Evolutionary conservation across 2,113 vertebrate species (phyloP).

Genomic region (Myotis davidii): DNA sequence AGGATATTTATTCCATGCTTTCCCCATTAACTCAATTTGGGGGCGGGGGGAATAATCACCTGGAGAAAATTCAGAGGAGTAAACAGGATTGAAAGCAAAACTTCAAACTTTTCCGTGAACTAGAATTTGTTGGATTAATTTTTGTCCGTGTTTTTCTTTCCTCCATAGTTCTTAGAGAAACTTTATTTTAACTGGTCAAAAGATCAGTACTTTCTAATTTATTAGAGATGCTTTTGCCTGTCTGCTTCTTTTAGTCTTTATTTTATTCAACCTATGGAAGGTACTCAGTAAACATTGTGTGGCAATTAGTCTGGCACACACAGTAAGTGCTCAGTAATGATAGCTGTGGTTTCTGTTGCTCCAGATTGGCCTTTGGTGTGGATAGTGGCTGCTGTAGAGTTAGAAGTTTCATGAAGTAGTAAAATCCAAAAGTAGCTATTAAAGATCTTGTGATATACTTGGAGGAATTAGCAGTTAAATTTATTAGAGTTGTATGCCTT

Average conservation of each 20-base stretch:
- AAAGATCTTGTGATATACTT: not conserved
- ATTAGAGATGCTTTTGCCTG: not conserved
- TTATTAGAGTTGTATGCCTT: not conserved
- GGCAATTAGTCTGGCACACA: not conserved
- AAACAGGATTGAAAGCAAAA: constrained; percentile 11
- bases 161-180: not conserved
- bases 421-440: not conserved
- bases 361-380: not conserved
- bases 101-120: not conserved
- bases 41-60: not conserved
- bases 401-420: not conserved
- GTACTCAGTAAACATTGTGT: not conserved
- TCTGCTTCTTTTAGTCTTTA: not conserved
- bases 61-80: not conserved
- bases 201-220: not conserved
- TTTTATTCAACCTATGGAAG: not conserved
- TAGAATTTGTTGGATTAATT: constrained; percentile 40
- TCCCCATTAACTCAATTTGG: constrained; percentile 15
- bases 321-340: not conserved
- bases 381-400: not conserved
- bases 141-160: not conserved
- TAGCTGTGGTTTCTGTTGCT: not conserved
- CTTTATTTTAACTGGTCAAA: constrained; percentile 4
- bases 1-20: not conserved
- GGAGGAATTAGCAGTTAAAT: not conserved